Evolutionary conservation across 1,140 invertebrate genomes (phyloP).

Genomic region (Drosophila tristis): DNA sequence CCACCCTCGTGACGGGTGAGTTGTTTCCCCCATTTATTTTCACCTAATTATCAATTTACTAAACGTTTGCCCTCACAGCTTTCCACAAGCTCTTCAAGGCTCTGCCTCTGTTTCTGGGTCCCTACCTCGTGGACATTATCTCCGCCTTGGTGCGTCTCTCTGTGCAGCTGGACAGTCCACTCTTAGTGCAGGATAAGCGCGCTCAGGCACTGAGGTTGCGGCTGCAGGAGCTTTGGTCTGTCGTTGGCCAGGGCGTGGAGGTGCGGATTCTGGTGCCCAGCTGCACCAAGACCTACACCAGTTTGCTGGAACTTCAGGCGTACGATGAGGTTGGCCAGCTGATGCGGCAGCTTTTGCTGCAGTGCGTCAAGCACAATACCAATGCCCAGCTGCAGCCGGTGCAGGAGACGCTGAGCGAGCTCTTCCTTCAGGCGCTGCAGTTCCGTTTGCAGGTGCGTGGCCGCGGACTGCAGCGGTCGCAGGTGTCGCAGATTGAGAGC

Average conservation of each 20-base stretch:
- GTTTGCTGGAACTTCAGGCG: slow-evolving; percentile 86
- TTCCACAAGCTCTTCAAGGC: slow-evolving; percentile 92
- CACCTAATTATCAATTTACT: background rate
- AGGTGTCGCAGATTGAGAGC: slow-evolving; percentile 86
- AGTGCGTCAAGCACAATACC: slow-evolving; percentile 87
- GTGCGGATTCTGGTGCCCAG: slow-evolving; percentile 91
- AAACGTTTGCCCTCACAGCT: slow-evolving; percentile 60
- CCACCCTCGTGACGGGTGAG: slow-evolving; percentile 88
- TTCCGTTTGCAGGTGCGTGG: slow-evolving; percentile 86
- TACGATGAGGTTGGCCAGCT: slow-evolving; percentile 88
- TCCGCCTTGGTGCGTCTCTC: slow-evolving; percentile 85
- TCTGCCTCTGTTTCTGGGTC: slow-evolving; percentile 91
- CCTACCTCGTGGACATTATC: slow-evolving; percentile 92
- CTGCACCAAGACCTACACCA: slow-evolving; percentile 88
- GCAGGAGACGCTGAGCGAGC: slow-evolving; percentile 88
- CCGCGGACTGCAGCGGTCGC: slow-evolving; percentile 50
- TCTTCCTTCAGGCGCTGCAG: slow-evolving; percentile 91
- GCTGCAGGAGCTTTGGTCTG: slow-evolving; percentile 87
- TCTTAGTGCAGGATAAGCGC: slow-evolving; percentile 84
- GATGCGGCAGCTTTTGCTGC: slow-evolving; percentile 89
- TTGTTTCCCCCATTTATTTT: background rate
- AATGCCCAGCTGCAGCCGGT: slow-evolving; percentile 87
- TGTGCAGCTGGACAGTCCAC: slow-evolving; percentile 55
- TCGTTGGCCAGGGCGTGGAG: slow-evolving; percentile 89
- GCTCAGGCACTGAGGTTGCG: slow-evolving; percentile 86